Evolutionary conservation across 2,797 vertebrate genomes (phyloP).

Genomic region (Staurois parvus): DNA sequence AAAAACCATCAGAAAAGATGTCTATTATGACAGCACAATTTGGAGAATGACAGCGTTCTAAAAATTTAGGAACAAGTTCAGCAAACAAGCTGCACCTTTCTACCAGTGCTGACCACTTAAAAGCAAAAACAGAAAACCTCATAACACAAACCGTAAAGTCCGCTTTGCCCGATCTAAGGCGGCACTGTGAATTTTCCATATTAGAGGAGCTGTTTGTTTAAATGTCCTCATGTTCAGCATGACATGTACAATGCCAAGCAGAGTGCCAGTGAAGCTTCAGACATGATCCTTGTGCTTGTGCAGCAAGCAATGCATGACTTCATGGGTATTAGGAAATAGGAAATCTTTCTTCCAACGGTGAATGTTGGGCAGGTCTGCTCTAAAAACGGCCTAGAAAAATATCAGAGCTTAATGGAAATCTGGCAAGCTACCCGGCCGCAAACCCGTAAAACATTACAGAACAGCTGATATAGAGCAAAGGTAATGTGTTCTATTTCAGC

Average conservation of each 20-base stretch:
- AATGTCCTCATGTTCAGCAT: constrained; percentile 24
- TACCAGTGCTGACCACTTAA: constrained; percentile 16
- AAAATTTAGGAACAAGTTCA: background rate
- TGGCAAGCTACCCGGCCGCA: background rate
- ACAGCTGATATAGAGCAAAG: constrained; percentile 28
- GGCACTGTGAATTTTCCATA: constrained; percentile 16
- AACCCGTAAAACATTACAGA: constrained; percentile 21
- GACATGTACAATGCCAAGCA: background rate
- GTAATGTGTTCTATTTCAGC: background rate
- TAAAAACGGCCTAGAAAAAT: constrained; percentile 12
- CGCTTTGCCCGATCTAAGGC: background rate
- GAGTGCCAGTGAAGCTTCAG: background rate
- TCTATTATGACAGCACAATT: constrained; percentile 19
- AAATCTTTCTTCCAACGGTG: constrained; percentile 2
- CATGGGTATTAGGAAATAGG: background rate
- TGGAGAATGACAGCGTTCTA: constrained; percentile 29
- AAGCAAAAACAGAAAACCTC: constrained; percentile 33
- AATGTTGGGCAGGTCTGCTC: background rate
- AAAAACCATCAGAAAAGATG: background rate
- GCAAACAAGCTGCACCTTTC: background rate
- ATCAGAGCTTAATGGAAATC: constrained; percentile 39
- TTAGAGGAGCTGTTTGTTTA: constrained; percentile 10
- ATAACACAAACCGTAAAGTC: background rate
- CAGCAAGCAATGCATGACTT: constrained; percentile 8
- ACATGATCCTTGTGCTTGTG: background rate